These are phyloP conservation scores for Aeoliscus strigatus DNA, from an alignment of 2,797 vertebrate species.

Conservation along the genomic window DNA sequence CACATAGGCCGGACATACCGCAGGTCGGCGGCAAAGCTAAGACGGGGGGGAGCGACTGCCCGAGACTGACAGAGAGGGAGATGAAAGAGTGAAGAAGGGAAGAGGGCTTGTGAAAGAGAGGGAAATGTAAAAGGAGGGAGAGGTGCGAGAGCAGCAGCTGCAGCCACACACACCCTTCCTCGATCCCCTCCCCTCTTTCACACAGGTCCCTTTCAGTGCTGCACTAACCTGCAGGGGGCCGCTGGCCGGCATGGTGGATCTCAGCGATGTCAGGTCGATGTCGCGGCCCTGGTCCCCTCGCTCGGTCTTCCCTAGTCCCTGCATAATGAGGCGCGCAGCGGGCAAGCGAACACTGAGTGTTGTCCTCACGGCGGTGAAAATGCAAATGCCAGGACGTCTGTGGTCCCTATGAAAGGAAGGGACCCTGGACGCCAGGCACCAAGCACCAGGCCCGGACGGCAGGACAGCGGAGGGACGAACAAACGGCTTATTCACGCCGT, in stretches of 20 bases:
- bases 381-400: conserved; percentile 54
- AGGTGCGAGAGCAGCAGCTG: conserved; percentile 2
- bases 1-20: conserved; percentile 70
- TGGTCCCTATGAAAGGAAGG: conserved; percentile 53
- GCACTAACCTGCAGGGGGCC: conserved; percentile 71
- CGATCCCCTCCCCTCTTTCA: background rate
- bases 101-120: conserved; percentile 9
- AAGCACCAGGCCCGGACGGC: conserved; percentile 43
- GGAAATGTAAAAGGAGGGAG: background rate
- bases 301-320: conserved; percentile 66
- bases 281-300: conserved; percentile 66
- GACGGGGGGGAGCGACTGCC: conserved; percentile 29
- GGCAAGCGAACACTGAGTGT: conserved; percentile 9
- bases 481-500: conserved; percentile 68
- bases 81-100: conserved; percentile 26
- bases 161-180: too few relatives aligned
- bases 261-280: conserved; percentile 69
- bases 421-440: conserved; percentile 56
- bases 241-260: conserved; percentile 71
- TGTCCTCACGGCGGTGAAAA: conserved; percentile 36
- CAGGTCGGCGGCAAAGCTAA: conserved; percentile 59
- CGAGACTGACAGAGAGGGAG: conserved; percentile 20
- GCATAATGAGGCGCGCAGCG: conserved; percentile 45
- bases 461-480: conserved; percentile 60
- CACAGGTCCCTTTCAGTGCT: conserved; percentile 3